Base-by-base conservation (phyloP, 2,113 vertebrate species). In the Aplodontia rufa region DNA sequence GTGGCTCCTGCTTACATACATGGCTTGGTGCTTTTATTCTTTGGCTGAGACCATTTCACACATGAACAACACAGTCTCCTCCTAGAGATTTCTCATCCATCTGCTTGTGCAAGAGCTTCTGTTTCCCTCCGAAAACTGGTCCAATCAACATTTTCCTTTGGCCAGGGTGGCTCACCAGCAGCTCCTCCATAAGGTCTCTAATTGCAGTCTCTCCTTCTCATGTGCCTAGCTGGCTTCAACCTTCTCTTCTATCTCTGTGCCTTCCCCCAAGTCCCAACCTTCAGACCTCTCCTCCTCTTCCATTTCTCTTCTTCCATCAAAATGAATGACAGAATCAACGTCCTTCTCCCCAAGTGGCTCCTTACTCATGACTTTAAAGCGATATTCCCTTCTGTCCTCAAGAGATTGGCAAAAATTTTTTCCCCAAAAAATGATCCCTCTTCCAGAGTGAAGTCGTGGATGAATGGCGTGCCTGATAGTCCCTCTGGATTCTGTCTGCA, bases 1-100 rank as follows among this genome's bases (percentile, higher is more conserved):
- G 96, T 97, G 93, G 91, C 42, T 92, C 87, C 94, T 97, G 97
- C 97, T 98, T 98, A 97, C 93, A 95, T 90, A 97, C 96, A 97
- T 96, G 97, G 93, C 92, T 96, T 91, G 94, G 89, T 51, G 19
- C 96, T n/a, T 1, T 60, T 86, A 93, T 69, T 96, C 95, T 58
- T 72, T 97, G 95, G 93, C 96, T 89, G 26, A 58, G 49, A 93
- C 98, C 94, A 51, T 97, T 98, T 98, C 97, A 87, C 91, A 96
- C 96, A 82, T 90, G 96, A 93, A 71, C 97, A 97, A 87, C 96
- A 97, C 7, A 0, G 0, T 85, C 89, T 94, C 93, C 94, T 97
- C 96, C 51, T 22, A 24, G 97, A 93, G 93, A 88, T 8, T 87
- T 97, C 45, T 53, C 8, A 47, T 28, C 94, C 96, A 89, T 97